Evolutionary conservation across 2,888 invertebrate genomes (phyloP).

Genomic region (Acanthococcus lagerstroemiae): DNA sequence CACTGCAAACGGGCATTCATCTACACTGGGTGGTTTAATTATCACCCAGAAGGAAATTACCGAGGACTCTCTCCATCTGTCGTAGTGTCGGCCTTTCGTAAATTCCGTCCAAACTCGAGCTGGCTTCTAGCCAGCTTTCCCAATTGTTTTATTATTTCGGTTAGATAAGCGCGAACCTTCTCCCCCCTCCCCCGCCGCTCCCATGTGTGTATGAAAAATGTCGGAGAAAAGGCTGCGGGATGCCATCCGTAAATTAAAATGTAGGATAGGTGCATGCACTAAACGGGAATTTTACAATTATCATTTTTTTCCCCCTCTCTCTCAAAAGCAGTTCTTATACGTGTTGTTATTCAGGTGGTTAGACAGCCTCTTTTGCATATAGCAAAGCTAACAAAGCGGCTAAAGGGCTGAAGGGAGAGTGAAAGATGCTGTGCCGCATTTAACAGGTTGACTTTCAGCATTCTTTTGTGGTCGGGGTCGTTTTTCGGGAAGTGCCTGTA

Average conservation of each 20-base stretch:
- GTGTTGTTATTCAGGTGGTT: background rate
- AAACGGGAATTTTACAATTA: background rate
- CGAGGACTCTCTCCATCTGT: no score
- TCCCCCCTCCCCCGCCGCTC: no score
- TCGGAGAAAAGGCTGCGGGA: no score
- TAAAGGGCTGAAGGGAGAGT: background rate
- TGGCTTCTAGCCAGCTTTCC: background rate
- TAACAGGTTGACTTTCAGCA: slow-evolving; percentile 7
- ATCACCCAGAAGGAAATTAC: no score
- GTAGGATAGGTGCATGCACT: background rate
- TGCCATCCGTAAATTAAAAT: background rate
- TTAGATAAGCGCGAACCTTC: no score
- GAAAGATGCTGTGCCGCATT: background rate
- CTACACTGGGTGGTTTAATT: no score
- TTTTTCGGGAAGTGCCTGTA: background rate
- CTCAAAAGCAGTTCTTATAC: background rate
- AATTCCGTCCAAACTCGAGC: no score
- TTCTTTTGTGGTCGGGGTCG: slow-evolving; percentile 1
- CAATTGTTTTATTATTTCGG: background rate
- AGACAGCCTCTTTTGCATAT: background rate
- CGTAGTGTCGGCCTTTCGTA: no score
- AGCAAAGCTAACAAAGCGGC: background rate
- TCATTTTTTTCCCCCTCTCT: background rate
- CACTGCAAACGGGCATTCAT: no score
- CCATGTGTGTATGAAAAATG: no score